Base-by-base conservation (phyloP, 2,888 invertebrate genomes). In the Pammene aurita region DNA sequence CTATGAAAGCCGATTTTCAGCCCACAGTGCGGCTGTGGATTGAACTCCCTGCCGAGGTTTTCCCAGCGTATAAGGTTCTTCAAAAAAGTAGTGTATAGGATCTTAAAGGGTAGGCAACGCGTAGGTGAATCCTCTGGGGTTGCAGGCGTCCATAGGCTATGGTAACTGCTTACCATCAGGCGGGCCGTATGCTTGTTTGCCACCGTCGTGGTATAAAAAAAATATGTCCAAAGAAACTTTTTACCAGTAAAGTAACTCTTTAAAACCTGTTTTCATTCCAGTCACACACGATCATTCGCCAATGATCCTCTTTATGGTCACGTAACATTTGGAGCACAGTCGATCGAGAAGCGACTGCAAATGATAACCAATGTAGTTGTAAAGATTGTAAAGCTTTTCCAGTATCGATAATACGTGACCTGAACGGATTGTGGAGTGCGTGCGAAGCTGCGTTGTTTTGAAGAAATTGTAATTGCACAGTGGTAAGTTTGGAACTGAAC, bases 321-420 rank as follows among this genome's bases (percentile, higher is more conserved):
- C 85, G 86, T 84, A 83, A 74, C 81, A 80, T 76, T 74, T 73
- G 75, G 82, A 84, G 81, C 77, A 76, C 80, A 71, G 70, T 70
- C 74, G 74, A 77, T 78, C 76, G 76, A 75, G 72, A 74, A 73
- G 72, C 71, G 75, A 75, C 73, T 73, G 71, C 74, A 74, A 79
- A 78, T 77, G 80, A 77, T 77, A 73, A 73, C 69, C 74, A 74
- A 77, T 77, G 73, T 70, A 62, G 79, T 78, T 74, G 79, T 86
- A 84, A 85, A 85, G 84, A 79, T 78, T 74, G 79, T 86, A 84
- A 85, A 85, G 84, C 77, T 81, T 84, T 85, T 83, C 83, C 80
- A 80, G 80, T 86, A 85, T 85, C 77, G 26, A 69, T 69, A 65
- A 73, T 71, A 82, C 83, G 81, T 81, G 81, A 80, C 71, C 67